Conservation (phyloP, 2,888 invertebrate species). For the Phaedon cochleariae region DNA sequence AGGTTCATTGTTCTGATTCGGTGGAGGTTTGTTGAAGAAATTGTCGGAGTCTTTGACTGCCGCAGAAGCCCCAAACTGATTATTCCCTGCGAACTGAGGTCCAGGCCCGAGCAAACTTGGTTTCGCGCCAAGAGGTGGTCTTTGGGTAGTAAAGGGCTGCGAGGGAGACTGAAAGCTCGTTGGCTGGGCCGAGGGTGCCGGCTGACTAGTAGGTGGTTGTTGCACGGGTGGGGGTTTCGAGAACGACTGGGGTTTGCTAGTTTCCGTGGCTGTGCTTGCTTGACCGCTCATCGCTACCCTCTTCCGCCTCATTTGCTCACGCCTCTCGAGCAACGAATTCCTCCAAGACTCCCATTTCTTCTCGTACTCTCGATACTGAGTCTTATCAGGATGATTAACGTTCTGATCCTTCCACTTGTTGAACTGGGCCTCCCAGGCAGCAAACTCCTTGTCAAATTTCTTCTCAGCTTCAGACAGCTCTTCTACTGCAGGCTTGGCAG, state of each 20-base stretch:
- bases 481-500: conserved; percentile 46
- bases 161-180: background rate
- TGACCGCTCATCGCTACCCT: conserved; percentile 57
- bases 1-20: conserved; percentile 54
- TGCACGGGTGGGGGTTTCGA: conserved; percentile 5
- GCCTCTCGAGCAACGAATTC: conserved; percentile 77
- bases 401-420: conserved; percentile 92
- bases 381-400: conserved; percentile 89
- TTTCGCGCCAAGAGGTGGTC: background rate
- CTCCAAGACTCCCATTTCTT: conserved; percentile 88
- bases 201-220: conserved; percentile 9
- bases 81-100: background rate
- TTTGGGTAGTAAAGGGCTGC: background rate
- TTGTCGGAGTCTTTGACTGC: conserved; percentile 10
- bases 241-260: conserved; percentile 12
- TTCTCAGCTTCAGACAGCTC: conserved; percentile 75
- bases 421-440: conserved; percentile 92
- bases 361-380: conserved; percentile 86
- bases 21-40: conserved; percentile 46
- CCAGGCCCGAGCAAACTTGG: conserved; percentile 29
- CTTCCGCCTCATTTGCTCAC: conserved; percentile 83
- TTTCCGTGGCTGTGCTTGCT: background rate
- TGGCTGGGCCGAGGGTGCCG: background rate
- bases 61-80: conserved; percentile 12
- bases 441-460: conserved; percentile 88